Evolutionary conservation across 2,888 invertebrate genomes (phyloP).

Genomic region (Branchellion lobata): DNA sequence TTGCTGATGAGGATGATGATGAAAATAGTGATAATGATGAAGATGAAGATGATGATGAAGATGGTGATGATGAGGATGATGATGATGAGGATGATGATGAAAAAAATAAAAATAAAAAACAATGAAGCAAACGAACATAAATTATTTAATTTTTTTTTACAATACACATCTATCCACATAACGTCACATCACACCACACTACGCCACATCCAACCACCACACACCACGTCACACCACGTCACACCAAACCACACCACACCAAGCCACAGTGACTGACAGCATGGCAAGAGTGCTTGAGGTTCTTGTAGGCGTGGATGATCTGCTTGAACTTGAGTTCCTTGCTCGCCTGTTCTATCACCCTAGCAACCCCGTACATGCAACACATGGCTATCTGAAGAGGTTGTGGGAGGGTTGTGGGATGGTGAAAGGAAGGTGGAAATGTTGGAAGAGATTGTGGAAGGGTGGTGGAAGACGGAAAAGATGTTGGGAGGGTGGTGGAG

Average conservation of each 20-base stretch:
- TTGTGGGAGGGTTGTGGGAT: not conserved
- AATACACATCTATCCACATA: no score
- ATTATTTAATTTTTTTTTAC: no score
- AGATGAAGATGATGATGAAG: not conserved
- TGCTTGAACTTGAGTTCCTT: conserved; percentile 58
- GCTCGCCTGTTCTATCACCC: conserved; percentile 52
- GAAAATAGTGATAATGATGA: not conserved
- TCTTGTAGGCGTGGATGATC: conserved; percentile 57
- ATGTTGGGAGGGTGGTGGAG: no score
- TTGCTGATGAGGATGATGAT: conserved; percentile 9
- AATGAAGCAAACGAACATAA: conserved; percentile 53
- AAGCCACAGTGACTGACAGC: conserved; percentile 1
- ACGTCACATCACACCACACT: no score
- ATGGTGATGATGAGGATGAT: not conserved
- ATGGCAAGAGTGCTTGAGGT: conserved; percentile 54
- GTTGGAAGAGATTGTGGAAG: not conserved
- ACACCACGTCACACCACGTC: no score
- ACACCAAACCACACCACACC: not conserved
- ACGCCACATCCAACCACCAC: no score
- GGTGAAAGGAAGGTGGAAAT: not conserved
- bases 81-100: not conserved
- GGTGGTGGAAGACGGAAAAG: no score
- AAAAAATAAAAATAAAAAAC: not conserved
- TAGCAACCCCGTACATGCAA: conserved; percentile 58
- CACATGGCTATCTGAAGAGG: conserved; percentile 55